A percentile compares a stretch with the other conserved stretches of the same genome.
Conservation (phyloP, 2,888 invertebrate species). For the Thera obeliscata region DNA sequence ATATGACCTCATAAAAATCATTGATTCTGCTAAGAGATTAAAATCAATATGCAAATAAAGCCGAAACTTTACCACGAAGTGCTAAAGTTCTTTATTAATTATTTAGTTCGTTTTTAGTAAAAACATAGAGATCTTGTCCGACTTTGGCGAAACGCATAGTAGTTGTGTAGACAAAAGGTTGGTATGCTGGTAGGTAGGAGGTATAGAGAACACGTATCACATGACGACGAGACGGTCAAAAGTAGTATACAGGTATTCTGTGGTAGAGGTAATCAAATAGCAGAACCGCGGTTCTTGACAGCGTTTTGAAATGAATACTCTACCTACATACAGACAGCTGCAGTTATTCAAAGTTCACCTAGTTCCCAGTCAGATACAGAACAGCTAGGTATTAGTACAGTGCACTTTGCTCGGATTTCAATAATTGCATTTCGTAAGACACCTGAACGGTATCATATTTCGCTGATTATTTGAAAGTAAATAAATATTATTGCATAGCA, state of each 20-base stretch:
- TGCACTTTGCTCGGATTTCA: slow-evolving; percentile 41
- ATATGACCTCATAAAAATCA: no score
- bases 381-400: slow-evolving; percentile 35
- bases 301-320: slow-evolving; percentile 48
- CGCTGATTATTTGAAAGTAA: slow-evolving; percentile 39
- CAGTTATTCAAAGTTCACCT: slow-evolving; percentile 57
- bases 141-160: no score
- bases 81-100: no score
- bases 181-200: no score
- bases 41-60: no score
- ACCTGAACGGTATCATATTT: slow-evolving; percentile 37
- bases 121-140: no score
- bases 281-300: slow-evolving; percentile 53
- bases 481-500: slow-evolving; percentile 38
- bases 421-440: slow-evolving; percentile 45
- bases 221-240: neutral
- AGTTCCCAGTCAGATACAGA: slow-evolving; percentile 54
- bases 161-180: no score
- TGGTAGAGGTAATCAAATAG: slow-evolving; percentile 35
- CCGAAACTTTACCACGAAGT: no score
- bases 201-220: neutral
- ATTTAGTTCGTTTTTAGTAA: no score
- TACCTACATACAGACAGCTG: slow-evolving; percentile 43
- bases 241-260: neutral
- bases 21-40: no score